Evolutionary conservation across 2,888 invertebrate species (phyloP), one percentile per base, ranked within the genome.

Genomic region (Mythimna ferrago): DNA sequence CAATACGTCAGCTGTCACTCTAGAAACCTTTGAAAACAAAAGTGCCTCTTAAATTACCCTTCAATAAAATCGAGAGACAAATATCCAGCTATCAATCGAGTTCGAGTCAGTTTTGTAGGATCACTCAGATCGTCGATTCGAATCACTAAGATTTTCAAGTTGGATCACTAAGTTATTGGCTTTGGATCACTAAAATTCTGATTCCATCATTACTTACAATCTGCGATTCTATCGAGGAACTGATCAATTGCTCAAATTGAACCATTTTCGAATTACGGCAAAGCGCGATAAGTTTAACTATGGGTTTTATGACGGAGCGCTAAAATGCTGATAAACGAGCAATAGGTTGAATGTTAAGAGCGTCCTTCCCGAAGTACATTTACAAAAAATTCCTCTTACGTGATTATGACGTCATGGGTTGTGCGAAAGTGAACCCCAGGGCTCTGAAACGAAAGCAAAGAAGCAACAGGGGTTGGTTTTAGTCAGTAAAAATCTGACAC

Each of bases 221-320:
- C 76, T 54, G 54, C 69, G 71, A 78, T 76, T 61, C 68, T 86
- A 86, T 88, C 83, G 76, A 58, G 41, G 78, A 80, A 75, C 82
- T 84, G 87, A 91, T 88, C 88, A 88, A 90, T 91, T 88, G 87
- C 81, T 83, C 78, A 78, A 89, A 89, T 90, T 87, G 88, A 89
- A 86, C 88, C 84, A 83, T 86, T 87, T 85, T 87, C 86, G 87
- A 90, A 89, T 91, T 89, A 89, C 88, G 80, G 70, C 76, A 62
- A 16, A 44, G 72, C 69, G 78, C 82, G 82, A 88, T 89, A 87
- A 88, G 81, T 89, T 87, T 87, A 83, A 90, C 80, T 88, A 86
- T 82, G 67, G 76, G 76, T 88, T 90, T 90, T 90, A 89, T 87
- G 86, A 76, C 65, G 73, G 62, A 63, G 76, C 75, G 11, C 80